These are phyloP conservation scores for Sebastes oblongus DNA, from an alignment of 2,797 vertebrate genomes.

Conservation along the genomic window DNA sequence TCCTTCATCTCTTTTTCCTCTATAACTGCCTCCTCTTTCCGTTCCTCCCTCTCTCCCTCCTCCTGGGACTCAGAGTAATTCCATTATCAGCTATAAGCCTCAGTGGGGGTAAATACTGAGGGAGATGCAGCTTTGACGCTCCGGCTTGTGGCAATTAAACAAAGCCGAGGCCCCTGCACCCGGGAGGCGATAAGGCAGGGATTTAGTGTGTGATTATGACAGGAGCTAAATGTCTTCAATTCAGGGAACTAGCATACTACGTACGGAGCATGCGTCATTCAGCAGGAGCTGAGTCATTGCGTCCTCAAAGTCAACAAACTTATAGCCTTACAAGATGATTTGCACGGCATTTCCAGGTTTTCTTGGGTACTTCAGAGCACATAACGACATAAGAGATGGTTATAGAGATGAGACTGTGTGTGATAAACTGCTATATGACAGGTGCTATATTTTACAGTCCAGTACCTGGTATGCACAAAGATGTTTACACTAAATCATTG, in stretches of 20 bases:
- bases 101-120: conserved; percentile 76
- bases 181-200: conserved; percentile 67
- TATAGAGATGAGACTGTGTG: background rate
- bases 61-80: conserved; percentile 76
- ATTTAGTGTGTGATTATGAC: conserved; percentile 73
- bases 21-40: conserved; percentile 33
- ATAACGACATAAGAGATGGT: background rate
- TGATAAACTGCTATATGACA: conserved; percentile 20
- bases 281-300: conserved; percentile 64
- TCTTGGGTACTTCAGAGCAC: conserved; percentile 14
- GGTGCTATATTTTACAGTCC: conserved; percentile 3
- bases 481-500: background rate
- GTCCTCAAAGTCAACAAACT: conserved; percentile 41
- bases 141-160: conserved; percentile 77
- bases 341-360: conserved; percentile 19
- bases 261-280: conserved; percentile 64
- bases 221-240: conserved; percentile 70
- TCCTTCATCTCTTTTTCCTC: conserved; percentile 35
- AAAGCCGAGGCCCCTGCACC: conserved; percentile 71
- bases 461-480: background rate
- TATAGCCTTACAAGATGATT: conserved; percentile 9
- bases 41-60: conserved; percentile 43
- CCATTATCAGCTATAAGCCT: conserved; percentile 79
- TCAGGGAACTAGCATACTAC: conserved; percentile 57
- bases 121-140: conserved; percentile 72